These are phyloP conservation scores for Catocala fraxini DNA, from an alignment of 2,888 invertebrate genomes.

Conservation along the genomic window DNA sequence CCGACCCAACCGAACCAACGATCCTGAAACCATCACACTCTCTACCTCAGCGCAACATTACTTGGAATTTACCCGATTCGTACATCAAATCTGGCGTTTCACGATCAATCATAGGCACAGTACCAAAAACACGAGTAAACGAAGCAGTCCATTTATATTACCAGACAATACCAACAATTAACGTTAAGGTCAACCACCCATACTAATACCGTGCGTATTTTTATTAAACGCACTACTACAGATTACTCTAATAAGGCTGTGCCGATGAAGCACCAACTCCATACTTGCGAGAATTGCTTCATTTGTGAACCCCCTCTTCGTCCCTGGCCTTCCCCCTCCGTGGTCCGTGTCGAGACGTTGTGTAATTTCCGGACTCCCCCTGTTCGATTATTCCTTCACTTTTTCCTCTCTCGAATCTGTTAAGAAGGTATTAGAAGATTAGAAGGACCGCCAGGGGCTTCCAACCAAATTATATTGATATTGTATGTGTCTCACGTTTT, in stretches of 20 bases:
- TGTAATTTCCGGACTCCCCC: constrained; percentile 54
- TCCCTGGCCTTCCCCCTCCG: background rate
- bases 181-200: background rate
- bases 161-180: constrained; percentile 1
- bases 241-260: constrained; percentile 48
- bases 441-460: constrained; percentile 44
- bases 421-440: constrained; percentile 53
- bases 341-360: constrained; percentile 28
- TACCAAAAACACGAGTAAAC: too few species aligned
- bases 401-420: constrained; percentile 45
- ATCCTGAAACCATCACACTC: too few species aligned
- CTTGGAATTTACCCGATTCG: too few species aligned
- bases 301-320: constrained; percentile 40
- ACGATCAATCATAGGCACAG: too few species aligned
- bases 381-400: constrained; percentile 48
- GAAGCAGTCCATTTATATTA: too few species aligned
- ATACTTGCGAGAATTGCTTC: constrained; percentile 50
- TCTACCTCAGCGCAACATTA: too few species aligned
- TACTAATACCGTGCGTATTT: constrained; percentile 17
- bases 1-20: too few species aligned
- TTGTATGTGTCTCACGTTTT: constrained; percentile 50
- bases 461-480: constrained; percentile 48
- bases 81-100: too few species aligned
- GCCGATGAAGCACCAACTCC: constrained; percentile 43
- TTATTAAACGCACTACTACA: constrained; percentile 37